Base-by-base conservation (phyloP, 2,797 vertebrate species). In the Morelia viridis region DNA sequence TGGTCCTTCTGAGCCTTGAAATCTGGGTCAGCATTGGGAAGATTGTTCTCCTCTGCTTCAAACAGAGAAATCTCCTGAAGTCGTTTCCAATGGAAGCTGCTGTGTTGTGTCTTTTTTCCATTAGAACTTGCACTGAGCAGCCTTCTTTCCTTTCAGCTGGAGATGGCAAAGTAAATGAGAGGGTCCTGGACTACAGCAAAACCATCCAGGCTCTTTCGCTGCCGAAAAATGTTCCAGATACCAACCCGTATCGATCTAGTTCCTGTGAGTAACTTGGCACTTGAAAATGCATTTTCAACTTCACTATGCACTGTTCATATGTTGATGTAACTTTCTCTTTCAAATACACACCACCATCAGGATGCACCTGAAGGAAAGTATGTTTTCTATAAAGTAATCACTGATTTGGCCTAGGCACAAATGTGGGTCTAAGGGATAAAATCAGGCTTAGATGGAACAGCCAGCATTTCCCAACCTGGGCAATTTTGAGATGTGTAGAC, bases 131-230 rank as follows among this genome's bases (percentile, higher is more conserved):
- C 41, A 13, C 5, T 64, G 35, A 57, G 2, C 58, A 65, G 84
- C 19, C 56, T 92, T 95, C 65, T n/a, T 95, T 68, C 93, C 87
- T 94, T 94, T 64, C 95, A 99, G 99, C 99, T 50, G 99, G 99
- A 92, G 99, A 99, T 86, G 97, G 98, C 89, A 99, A 99, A 97
- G 98, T 99, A 88, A 98, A 98, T 0, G 99, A 99, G 96, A 97
- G 99, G 97, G 98, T 99, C 87, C 96, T 99, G 65, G 99, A 99
- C 97, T 99, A 99, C 94, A 98, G 98, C 95, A 99, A 98, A 96
- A 99, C 99, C 64, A 95, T 99, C 28, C 99, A 99, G 96, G 98
- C 98, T 87, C 97, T 99, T 9, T 97, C 98, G 2, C 98, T 99
- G 94, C 99, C 99, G 61, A 98, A 97, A 97, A 97, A 97, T 0